A percentile compares a stretch with the other conserved stretches of the same genome.
Evolutionary conservation across 2,113 vertebrate species (phyloP).

Genomic region (Nanger granti): DNA sequence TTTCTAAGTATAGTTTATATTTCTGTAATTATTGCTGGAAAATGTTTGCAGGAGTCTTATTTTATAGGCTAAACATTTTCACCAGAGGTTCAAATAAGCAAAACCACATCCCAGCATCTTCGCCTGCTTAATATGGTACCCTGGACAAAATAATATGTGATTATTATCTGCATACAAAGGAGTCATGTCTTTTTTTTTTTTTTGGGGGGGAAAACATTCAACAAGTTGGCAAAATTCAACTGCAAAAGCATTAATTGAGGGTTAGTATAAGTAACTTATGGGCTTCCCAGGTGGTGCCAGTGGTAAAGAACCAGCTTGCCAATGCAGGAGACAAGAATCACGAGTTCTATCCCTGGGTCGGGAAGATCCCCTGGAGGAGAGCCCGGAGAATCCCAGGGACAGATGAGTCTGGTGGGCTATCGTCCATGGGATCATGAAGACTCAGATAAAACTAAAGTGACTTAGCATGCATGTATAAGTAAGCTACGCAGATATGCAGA

Average conservation of each 20-base stretch:
- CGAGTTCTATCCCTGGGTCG: accelerated
- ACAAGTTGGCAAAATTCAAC: neutral
- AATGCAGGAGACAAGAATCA: neutral
- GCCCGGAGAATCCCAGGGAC: neutral
- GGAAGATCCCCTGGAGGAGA: neutral
- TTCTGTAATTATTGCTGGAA: neutral
- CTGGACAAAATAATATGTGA: neutral
- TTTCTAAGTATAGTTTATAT: conserved; percentile 17
- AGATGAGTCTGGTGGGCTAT: neutral
- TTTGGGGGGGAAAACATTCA: neutral
- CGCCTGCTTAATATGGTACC: neutral
- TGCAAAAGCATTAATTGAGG: neutral
- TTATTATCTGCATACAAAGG: neutral
- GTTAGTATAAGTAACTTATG: neutral
- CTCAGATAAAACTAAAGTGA: neutral
- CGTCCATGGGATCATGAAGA: neutral
- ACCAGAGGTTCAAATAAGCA: neutral
- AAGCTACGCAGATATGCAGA: neutral
- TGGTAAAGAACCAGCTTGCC: neutral
- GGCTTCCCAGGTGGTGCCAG: neutral
- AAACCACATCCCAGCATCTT: neutral
- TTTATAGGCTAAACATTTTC: conserved; percentile 1
- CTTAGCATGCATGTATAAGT: neutral
- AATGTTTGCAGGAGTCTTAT: neutral
- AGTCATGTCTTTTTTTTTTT: neutral